A percentile compares a stretch with the other conserved stretches of the same genome.
Conservation (phyloP, 2,797 vertebrate species). For the Sciaenops ocellatus region DNA sequence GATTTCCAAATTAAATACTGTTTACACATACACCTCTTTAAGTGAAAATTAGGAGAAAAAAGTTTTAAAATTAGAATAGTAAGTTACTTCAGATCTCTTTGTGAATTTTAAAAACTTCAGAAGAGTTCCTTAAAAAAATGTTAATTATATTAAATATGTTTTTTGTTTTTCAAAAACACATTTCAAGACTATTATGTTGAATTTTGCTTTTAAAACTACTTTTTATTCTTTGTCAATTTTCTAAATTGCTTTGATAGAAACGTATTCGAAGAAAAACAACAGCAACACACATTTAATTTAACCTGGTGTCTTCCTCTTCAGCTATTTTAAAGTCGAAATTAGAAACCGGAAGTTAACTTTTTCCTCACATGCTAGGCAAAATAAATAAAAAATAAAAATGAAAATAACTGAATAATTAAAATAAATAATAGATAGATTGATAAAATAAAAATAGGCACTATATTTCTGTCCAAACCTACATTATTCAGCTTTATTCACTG, state of each 20-base stretch:
- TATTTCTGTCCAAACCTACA: neutral
- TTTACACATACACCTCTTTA: no score
- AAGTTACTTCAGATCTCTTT: no score
- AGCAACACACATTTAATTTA: neutral
- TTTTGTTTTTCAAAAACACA: neutral
- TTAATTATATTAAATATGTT: neutral
- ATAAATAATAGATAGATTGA: no score
- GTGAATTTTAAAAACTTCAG: neutral
- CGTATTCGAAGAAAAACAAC: no score
- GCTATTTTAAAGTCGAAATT: neutral
- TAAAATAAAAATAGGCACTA: no score
- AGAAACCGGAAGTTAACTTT: neutral
- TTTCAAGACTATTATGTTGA: neutral
- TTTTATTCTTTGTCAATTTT: neutral
- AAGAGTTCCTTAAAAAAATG: neutral
- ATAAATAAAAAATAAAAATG: neutral
- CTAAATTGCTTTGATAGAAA: neutral
- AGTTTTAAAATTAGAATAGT: no score
- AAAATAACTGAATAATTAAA: neutral
- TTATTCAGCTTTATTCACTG: neutral
- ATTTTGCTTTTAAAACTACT: neutral
- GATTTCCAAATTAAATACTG: no score
- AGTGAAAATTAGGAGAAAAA: no score
- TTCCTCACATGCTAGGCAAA: neutral
- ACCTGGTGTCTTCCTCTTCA: neutral